Evolutionary conservation across 2,888 invertebrate species (phyloP), one percentile per base, ranked within the genome.

Genomic region (Pogonocherus hispidulus): DNA sequence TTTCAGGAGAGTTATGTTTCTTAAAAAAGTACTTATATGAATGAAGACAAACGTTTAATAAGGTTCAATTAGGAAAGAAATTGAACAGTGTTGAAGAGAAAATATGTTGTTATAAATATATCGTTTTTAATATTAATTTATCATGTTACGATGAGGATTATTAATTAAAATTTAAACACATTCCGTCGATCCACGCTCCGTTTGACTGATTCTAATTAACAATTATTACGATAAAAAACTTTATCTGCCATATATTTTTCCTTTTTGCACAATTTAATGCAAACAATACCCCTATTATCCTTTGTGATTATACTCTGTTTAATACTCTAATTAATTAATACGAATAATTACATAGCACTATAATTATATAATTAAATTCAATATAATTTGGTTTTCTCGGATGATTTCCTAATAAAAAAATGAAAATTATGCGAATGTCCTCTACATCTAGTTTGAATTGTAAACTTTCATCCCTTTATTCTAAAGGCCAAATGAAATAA

Each of bases 231-330:
- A 22, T 49, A 22, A 6, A 52, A 47, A 20, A 6, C 11, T 27
- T 52, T 23, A 49, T 49, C 18, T 19, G n/a, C 18, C n/a, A 22
- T 49, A 5, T 19, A 11, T 6, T 27, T 32, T 16, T 52, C 32
- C 9, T 52, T 32, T 52, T 32, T 52, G 32, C 52, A 32, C 52
- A 52, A 52, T 52, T 52, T 52, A 52, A 52, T 32, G 32, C 19
- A 8, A 32, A 32, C 11, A 32, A 18, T 52, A 11, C 14, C 0
- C 1, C 9, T 16, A 11, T 32, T 16, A 14, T 14, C n/a, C 14
- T 41, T 3, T 5, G n/a, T 16, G 16, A 16, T 1, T 41, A 41
- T 11, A 41, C 0, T n/a, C 37, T 37, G 9, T 23, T 51, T 27
- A 1, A 51, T 22, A 9, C 8, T 5, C 27, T 27, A 8, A 8